Evolutionary conservation across 2,888 invertebrate genomes (phyloP), one percentile per base, ranked within the genome.

Genomic region (Abscondita cerata): DNA sequence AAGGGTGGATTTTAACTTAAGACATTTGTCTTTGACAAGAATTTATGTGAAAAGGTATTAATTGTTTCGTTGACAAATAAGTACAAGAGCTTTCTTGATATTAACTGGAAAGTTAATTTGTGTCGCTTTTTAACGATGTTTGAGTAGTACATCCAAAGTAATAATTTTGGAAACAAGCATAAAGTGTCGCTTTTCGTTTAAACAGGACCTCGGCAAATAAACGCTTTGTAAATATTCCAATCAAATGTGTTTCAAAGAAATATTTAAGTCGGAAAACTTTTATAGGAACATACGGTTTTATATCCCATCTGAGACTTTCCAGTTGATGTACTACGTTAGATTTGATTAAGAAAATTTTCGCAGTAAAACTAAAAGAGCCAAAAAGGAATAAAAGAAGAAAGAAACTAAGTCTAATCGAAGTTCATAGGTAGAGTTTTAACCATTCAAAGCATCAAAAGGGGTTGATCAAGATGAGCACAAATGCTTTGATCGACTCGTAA

Each of bases 341-440:
- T 75, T 75, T 75, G 75, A 75, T 75, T 75, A 74, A 74, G 72
- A 74, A 74, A 73, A 74, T 73, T 73, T 70, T 67, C 69, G 66
- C 69, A 70, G 71, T 72, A 71, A 72, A 72, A 71, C 70, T 68
- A 69, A 69, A 69, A 54, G 53, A 46, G 44, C 34, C 25, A 53
- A 54, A 62, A 62, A 34, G 47, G 48, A 44, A 59, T 51, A 54
- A 63, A 59, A 41, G 41, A 55, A 52, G 51, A 47, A 66, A 65
- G 65, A 59, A 67, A 62, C 58, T 52, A 44, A 59, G 62, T 54
- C 53, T 58, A 55, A 56, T 65, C 59, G 53, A 62, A 66, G 59
- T 62, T 65, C 65, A 65, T 67, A 67, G 64, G 64, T 67, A 62
- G 60, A 65, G 61, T 65, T 65, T 61, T 58, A 67, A 63, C 61